A percentile compares a stretch with the other conserved stretches of the same genome.
These are phyloP conservation scores for Chymomyza procnemis DNA, from an alignment of 2,888 invertebrate species.

Conservation along the genomic window DNA sequence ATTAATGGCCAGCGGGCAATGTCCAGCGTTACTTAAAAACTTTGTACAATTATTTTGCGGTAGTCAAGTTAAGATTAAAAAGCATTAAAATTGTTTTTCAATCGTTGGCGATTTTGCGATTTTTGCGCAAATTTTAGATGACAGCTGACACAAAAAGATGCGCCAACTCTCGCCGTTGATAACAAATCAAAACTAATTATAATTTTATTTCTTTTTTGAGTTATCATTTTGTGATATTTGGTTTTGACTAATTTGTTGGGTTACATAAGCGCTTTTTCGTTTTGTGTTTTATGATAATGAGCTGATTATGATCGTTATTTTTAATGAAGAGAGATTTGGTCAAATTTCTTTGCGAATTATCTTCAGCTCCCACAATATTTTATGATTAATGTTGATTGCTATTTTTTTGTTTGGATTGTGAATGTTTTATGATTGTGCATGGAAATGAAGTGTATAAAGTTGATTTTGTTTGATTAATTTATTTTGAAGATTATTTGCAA, in stretches of 20 bases:
- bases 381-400: neutral
- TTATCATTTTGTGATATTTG: neutral
- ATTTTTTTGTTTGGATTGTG: slow-evolving; percentile 27
- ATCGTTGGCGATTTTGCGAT: slow-evolving; percentile 21
- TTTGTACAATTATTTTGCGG: slow-evolving; percentile 50
- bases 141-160: slow-evolving; percentile 28
- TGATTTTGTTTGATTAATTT: neutral
- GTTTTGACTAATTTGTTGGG: neutral
- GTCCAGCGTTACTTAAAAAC: slow-evolving; percentile 40
- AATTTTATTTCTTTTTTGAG: slow-evolving; percentile 24
- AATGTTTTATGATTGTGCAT: neutral
- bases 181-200: slow-evolving; percentile 43
- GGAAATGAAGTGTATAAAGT: too few species aligned
- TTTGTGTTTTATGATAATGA: neutral
- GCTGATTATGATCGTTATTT: neutral
- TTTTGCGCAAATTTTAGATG: slow-evolving; percentile 55
- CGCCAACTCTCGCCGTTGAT: slow-evolving; percentile 9
- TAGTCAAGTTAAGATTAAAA: slow-evolving; percentile 17
- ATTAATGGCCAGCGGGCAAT: slow-evolving; percentile 49
- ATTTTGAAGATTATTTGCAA: neutral
- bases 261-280: neutral
- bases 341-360: neutral
- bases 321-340: neutral
- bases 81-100: slow-evolving; percentile 49
- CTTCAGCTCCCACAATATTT: neutral